Conservation (phyloP, 2,888 invertebrate species). For the Biston stratarius region DNA sequence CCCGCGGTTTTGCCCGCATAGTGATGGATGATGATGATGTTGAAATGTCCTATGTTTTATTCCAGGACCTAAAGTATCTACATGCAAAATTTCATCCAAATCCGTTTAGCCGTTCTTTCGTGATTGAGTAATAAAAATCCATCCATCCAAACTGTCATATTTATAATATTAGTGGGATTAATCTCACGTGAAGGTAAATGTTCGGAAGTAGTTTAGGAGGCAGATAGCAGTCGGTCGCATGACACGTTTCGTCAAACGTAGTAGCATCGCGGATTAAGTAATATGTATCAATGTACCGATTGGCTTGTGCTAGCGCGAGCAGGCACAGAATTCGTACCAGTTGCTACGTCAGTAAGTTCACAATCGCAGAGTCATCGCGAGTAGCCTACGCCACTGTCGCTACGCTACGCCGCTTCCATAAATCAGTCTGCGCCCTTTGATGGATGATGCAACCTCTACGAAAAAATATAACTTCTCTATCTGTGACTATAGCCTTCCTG, state of each 20-base stretch:
- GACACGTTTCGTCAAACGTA: constrained; percentile 59
- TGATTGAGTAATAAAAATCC: too few relatives aligned
- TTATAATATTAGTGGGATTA: too few relatives aligned
- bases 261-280: constrained; percentile 16
- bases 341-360: constrained; percentile 49
- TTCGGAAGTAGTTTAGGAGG: too few relatives aligned
- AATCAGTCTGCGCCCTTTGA: constrained; percentile 80
- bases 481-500: constrained; percentile 38
- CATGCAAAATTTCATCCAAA: too few relatives aligned
- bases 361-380: constrained; percentile 80
- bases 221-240: constrained; percentile 53
- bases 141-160: too few relatives aligned
- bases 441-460: constrained; percentile 70
- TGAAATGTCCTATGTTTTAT: too few relatives aligned
- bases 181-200: too few relatives aligned
- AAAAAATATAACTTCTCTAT: constrained; percentile 64
- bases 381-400: constrained; percentile 74
- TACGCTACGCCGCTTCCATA: constrained; percentile 73
- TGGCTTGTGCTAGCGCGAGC: constrained; percentile 41
- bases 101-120: too few relatives aligned
- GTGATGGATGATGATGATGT: too few relatives aligned
- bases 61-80: too few relatives aligned
- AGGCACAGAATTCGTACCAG: constrained; percentile 49
- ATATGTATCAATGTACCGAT: not conserved
- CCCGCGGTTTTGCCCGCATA: too few relatives aligned